Evolutionary conservation across 2,888 invertebrate genomes (phyloP).

Genomic region (Acanthosepion pharaonis): DNA sequence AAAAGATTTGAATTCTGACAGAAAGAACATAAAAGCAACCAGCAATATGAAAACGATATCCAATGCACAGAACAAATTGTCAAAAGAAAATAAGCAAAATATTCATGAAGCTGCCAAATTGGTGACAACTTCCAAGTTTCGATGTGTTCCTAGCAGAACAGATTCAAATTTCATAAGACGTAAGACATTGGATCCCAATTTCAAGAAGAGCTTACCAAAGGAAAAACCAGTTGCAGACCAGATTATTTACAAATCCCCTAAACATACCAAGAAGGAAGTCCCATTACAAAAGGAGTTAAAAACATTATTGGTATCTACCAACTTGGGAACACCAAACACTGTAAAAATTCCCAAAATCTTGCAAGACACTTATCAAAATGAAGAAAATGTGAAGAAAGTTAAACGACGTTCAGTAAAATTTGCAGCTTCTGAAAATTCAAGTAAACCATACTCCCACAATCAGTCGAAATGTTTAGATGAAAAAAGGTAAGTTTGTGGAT

Average conservation of each 20-base stretch:
- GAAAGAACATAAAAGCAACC: not conserved
- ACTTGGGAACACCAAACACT: slow-evolving; percentile 9
- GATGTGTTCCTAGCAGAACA: not conserved
- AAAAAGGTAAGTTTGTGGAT: not conserved
- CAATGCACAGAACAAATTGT: not conserved
- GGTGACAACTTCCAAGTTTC: not conserved
- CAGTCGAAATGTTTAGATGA: not conserved
- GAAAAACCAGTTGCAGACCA: not conserved
- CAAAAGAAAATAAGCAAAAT: not conserved
- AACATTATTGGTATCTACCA: not conserved
- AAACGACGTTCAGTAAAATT: not conserved
- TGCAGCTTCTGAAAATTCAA: not conserved
- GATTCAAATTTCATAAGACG: not conserved
- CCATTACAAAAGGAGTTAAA: not conserved
- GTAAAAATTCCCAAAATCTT: not conserved
- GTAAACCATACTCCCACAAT: not conserved
- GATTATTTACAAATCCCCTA: not conserved
- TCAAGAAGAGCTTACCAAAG: not conserved
- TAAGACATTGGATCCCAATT: not conserved
- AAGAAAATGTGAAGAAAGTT: not conserved
- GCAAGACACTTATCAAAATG: not conserved
- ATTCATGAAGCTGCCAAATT: not conserved
- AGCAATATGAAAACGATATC: not conserved
- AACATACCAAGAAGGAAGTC: not conserved
- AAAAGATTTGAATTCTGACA: not conserved